Conservation (phyloP, 1,140 invertebrate species). For the Eurosta solidaginis region DNA sequence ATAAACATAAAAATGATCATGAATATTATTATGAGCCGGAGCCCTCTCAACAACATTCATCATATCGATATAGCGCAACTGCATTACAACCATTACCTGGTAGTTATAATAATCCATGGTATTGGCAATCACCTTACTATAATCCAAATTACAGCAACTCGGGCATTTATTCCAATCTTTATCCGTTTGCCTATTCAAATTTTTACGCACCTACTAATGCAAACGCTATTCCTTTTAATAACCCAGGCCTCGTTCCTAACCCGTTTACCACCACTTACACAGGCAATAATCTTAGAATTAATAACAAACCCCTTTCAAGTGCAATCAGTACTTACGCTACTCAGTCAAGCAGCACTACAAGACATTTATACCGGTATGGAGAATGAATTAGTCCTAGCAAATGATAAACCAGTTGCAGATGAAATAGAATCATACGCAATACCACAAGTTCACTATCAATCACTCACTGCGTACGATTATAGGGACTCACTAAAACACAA, state of each 20-base stretch:
- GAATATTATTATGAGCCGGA: background rate
- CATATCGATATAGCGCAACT: background rate
- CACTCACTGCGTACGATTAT: no score
- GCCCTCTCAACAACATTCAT: background rate
- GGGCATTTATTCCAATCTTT: background rate
- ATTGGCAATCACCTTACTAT: background rate
- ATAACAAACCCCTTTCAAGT: background rate
- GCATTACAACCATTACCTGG: background rate
- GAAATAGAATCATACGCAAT: no score
- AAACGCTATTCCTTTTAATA: background rate
- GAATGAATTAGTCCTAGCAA: background rate
- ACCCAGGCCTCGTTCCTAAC: background rate
- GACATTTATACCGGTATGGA: background rate
- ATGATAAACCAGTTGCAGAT: no score
- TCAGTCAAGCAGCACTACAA: background rate
- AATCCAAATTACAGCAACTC: background rate
- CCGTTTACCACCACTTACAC: background rate
- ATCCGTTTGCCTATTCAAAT: background rate
- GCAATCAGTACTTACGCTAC: background rate
- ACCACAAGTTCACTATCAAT: no score
- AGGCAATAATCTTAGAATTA: background rate
- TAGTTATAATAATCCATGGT: constrained; percentile 15
- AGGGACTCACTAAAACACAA: no score
- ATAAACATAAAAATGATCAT: background rate
- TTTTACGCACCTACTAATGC: background rate